Conservation (phyloP, 2,113 vertebrate species). For the Lethenteron camtschaticum region DNA sequence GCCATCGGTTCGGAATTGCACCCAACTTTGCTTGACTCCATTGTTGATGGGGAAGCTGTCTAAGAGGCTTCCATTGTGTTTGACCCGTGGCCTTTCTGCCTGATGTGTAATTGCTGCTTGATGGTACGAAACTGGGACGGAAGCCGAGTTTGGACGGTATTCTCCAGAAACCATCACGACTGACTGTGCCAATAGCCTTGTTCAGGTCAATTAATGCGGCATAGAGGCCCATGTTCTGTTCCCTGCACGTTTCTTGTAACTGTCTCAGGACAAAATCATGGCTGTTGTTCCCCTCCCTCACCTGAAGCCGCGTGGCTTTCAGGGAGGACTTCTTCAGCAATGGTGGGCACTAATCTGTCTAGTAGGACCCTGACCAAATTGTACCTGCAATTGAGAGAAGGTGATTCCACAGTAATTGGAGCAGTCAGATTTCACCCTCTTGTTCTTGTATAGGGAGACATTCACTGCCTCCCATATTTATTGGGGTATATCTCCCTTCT, state of each 20-base stretch:
- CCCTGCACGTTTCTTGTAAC: background rate
- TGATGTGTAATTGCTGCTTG: background rate
- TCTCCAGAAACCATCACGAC: background rate
- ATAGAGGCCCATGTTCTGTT: background rate
- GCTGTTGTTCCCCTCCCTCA: background rate
- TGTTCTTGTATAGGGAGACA: background rate
- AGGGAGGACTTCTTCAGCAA: background rate
- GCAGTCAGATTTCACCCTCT: background rate
- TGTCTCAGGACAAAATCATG: background rate
- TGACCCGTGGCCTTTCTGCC: background rate
- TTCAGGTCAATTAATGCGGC: constrained; percentile 1
- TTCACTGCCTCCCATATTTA: background rate
- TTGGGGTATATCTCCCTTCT: background rate
- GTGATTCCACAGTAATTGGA: background rate
- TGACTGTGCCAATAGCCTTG: background rate
- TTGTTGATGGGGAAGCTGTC: background rate
- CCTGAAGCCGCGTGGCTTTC: background rate
- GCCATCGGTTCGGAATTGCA: background rate
- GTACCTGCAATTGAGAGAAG: background rate
- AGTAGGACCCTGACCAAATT: background rate
- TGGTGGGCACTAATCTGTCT: no score
- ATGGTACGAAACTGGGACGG: background rate
- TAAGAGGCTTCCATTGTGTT: background rate
- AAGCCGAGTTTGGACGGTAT: background rate
- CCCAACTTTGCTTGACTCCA: background rate